Evolutionary conservation across 2,888 invertebrate genomes (phyloP), one percentile per base, ranked within the genome.

Genomic region (Petrolisthes cinctipes): DNA sequence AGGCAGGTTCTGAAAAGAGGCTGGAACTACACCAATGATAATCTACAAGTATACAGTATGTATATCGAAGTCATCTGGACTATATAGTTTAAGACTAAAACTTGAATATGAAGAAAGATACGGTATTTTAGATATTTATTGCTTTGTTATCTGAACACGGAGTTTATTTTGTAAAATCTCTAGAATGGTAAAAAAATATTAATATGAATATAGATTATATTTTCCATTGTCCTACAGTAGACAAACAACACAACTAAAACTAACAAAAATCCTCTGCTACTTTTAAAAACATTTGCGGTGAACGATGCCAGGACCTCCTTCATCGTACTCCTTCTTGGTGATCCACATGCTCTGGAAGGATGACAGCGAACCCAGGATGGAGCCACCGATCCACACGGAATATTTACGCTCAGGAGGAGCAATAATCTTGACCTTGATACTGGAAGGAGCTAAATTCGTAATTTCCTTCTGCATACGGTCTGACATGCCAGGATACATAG

Each of bases 361-460:
- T 93, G 96, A 96, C 92, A 97, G 95, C 93, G 96, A 96, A 92
- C 96, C 96, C 93, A 97, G 94, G 95, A 97, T 97, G 94, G 96
- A 96, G 92, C 97, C 96, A 93, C 97, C 97, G 94, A 97, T 97
- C 97, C 97, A 97, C 92, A 97, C 97, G 94, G 97, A 97, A 95
- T 97, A 97, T 93, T 97, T 96, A 94, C 97, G 95, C 93, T 97
- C 97, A 92, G 97, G 97, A 93, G 97, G 96, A 93, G 97, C 96
- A 94, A 97, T 97, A 94, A 97, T 97, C 95, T 97, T 97, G 95
- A 97, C 97, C 95, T 97, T 97, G 95, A 97, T 97, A 93, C 97
- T 97, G 91, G 90, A 86, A 56, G 90, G 90, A 68, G 90, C 90
- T 53, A 97, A 94, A 92, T 96, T 95, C 93, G 96, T 96, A 94